Percentiles rank a stretch among this genome's conserved stretches.
phyloP scores from a whole-genome alignment of 2,797 vertebrate genomes.

The Acanthis flammea region DNA sequence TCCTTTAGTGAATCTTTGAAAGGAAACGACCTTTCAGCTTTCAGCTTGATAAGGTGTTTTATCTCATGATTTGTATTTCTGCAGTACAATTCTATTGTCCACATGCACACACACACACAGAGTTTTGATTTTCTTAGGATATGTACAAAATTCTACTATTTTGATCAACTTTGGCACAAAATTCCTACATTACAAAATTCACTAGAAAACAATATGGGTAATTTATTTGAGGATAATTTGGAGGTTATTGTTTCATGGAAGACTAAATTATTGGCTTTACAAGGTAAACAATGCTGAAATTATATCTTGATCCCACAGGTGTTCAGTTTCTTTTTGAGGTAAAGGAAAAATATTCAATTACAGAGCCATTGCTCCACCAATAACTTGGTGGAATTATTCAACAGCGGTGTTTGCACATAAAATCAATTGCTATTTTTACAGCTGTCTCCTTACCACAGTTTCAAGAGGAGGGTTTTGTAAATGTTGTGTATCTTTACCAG shows the following conservation, averaged over 20 bases:
- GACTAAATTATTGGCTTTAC: background rate
- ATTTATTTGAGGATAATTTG: background rate
- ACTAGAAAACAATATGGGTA: background rate
- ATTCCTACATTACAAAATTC: background rate
- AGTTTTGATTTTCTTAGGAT: background rate
- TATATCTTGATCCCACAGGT: background rate
- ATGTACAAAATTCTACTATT: background rate
- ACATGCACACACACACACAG: accelerated
- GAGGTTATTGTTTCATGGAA: background rate
- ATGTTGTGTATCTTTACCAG: background rate
- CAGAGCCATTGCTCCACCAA: background rate
- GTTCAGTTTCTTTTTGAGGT: background rate
- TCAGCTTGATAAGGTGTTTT: background rate
- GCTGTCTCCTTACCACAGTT: background rate
- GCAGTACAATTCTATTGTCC: background rate
- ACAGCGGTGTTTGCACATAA: background rate
- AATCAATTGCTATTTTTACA: background rate
- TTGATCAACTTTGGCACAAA: background rate
- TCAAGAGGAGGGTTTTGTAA: background rate
- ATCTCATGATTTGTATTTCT: background rate
- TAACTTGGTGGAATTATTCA: background rate
- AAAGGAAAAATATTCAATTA: background rate
- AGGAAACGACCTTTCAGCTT: background rate
- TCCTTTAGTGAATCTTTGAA: background rate
- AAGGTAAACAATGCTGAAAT: background rate